Percentiles rank a stretch among this genome's conserved stretches.
phyloP scores from a whole-genome alignment of 2,888 invertebrate genomes.

The Eulithis prunata region DNA sequence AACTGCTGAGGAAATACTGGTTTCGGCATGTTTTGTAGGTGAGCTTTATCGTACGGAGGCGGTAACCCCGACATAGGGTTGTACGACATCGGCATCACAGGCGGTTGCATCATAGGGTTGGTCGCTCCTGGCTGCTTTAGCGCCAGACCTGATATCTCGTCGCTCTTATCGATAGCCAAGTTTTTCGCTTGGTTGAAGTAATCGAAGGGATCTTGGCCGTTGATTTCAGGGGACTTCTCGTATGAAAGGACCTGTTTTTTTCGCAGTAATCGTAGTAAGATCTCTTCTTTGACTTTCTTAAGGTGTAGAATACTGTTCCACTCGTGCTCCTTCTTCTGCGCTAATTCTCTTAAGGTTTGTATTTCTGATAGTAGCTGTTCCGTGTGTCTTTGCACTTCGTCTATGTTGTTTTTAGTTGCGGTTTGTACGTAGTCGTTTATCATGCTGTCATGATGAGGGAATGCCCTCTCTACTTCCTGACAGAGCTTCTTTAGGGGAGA shows the following conservation, averaged over 20 bases:
- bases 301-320: constrained; percentile 93
- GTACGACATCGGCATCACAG: constrained; percentile 68
- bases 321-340: constrained; percentile 92
- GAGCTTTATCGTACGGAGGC: constrained; percentile 78
- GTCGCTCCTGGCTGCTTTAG: constrained; percentile 69
- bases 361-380: constrained; percentile 87
- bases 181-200: constrained; percentile 75
- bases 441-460: constrained; percentile 84
- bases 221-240: constrained; percentile 72
- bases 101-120: constrained; percentile 67
- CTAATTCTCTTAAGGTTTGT: constrained; percentile 88
- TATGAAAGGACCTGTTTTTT: constrained; percentile 86
- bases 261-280: constrained; percentile 88
- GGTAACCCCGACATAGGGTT: constrained; percentile 74
- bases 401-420: constrained; percentile 84
- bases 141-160: constrained; percentile 75
- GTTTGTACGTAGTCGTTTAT: constrained; percentile 86
- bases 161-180: constrained; percentile 77
- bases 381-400: constrained; percentile 85
- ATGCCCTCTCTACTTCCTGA: constrained; percentile 79
- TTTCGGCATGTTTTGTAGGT: constrained; percentile 74
- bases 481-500: constrained; percentile 79
- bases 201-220: constrained; percentile 75
- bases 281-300: constrained; percentile 93
- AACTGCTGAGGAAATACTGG: constrained; percentile 73